Conservation (phyloP, 2,888 invertebrate species). For the Cordilura impudica region DNA sequence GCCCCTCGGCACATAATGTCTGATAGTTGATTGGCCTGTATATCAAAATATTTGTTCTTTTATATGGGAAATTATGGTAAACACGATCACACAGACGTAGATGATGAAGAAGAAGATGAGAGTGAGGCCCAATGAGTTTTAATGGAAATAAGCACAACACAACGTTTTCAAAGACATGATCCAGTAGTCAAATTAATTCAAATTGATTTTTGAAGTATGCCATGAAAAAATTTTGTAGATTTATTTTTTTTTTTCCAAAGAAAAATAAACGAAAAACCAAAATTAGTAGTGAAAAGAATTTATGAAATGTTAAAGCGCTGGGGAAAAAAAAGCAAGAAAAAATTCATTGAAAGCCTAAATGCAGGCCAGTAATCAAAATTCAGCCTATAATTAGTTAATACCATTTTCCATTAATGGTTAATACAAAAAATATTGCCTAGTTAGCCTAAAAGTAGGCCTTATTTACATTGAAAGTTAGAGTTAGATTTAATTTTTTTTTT, state of each 20-base stretch:
- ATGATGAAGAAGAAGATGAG: conserved; percentile 29
- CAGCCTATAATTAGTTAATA: no score
- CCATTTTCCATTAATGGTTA: no score
- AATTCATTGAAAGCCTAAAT: not conserved
- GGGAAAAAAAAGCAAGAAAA: conserved; percentile 8
- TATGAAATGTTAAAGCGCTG: not conserved
- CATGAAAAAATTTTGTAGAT: conserved; percentile 43
- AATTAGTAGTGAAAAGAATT: conserved; percentile 44
- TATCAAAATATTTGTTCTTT: conserved; percentile 78
- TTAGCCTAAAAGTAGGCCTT: no score
- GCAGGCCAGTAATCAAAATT: not conserved
- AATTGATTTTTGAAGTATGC: conserved; percentile 21
- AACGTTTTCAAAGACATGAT: conserved; percentile 42
- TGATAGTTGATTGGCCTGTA: conserved; percentile 78
- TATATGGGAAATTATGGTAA: conserved; percentile 40
- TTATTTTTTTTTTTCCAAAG: conserved; percentile 5
- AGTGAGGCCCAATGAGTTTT: conserved; percentile 46
- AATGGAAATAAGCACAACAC: conserved; percentile 35
- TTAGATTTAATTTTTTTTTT: no score
- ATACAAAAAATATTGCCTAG: no score
- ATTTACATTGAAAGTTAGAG: no score
- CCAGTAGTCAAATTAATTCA: conserved; percentile 25
- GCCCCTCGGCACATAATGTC: conserved; percentile 78
- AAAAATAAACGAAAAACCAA: conserved; percentile 48
- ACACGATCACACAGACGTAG: conserved; percentile 23